These are phyloP conservation scores for Acleris cristana DNA, from an alignment of 2,888 invertebrate genomes.

Conservation along the genomic window DNA sequence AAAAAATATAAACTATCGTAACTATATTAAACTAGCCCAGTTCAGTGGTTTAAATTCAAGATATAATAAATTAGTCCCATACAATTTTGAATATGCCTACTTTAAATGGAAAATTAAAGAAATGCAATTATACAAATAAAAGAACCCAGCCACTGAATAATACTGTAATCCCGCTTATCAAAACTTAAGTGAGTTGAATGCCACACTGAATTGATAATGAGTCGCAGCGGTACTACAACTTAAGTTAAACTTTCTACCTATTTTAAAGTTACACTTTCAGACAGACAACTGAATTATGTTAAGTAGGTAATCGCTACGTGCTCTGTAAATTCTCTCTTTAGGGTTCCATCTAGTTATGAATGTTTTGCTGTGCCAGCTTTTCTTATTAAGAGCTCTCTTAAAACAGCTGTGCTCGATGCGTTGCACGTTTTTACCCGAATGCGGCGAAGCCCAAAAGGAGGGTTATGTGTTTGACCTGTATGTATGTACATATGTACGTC, in stretches of 20 bases:
- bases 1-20: too few relatives aligned
- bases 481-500: too few relatives aligned
- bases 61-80: too few relatives aligned
- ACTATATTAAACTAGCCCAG: too few relatives aligned
- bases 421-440: background rate
- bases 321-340: slow-evolving; percentile 11
- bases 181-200: slow-evolving; percentile 27
- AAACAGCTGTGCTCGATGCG: background rate
- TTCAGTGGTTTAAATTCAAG: too few relatives aligned
- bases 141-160: background rate
- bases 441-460: too few relatives aligned
- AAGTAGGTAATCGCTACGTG: slow-evolving; percentile 34
- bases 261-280: slow-evolving; percentile 32
- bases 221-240: slow-evolving; percentile 21
- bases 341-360: background rate
- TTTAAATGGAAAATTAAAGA: background rate
- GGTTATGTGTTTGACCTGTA: too few relatives aligned
- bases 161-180: slow-evolving; percentile 8
- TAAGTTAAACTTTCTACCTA: slow-evolving; percentile 25
- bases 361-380: background rate
- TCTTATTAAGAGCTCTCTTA: background rate
- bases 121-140: background rate
- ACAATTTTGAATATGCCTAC: too few relatives aligned
- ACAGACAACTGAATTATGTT: slow-evolving; percentile 34
- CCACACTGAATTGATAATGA: slow-evolving; percentile 28